Evolutionary conservation across 2,113 vertebrate genomes (phyloP).

Genomic region (Elgaria multicarinata): DNA sequence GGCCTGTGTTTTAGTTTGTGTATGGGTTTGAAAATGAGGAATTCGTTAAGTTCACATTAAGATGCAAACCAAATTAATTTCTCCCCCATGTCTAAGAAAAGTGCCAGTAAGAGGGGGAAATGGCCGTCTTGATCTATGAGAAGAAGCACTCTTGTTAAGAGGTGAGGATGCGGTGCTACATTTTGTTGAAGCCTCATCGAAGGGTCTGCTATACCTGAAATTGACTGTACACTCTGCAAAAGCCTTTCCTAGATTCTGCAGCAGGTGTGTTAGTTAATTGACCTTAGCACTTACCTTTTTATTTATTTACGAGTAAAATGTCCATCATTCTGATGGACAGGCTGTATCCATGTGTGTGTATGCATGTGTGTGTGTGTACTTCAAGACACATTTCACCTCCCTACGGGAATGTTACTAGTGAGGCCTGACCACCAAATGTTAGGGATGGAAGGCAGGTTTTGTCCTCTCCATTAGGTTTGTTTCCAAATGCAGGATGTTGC

Average conservation of each 20-base stretch:
- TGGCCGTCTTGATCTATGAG: no score
- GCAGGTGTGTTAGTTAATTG: neutral
- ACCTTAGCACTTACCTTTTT: neutral
- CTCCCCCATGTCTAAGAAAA: no score
- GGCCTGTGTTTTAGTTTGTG: no score
- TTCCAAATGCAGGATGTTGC: no score
- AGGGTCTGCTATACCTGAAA: neutral
- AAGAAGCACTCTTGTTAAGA: neutral
- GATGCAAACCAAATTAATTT: no score
- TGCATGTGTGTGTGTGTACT: no score
- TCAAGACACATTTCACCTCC: neutral
- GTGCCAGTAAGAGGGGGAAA: no score
- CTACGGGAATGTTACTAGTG: neutral
- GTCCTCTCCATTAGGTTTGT: no score
- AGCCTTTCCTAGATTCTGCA: neutral
- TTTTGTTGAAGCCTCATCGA: neutral
- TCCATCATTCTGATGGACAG: no score
- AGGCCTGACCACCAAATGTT: no score
- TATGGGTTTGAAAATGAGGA: no score
- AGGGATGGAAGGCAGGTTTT: neutral
- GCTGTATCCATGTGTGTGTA: neutral
- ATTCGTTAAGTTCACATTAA: no score
- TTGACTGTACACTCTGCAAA: neutral
- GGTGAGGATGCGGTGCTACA: neutral
- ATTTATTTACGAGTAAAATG: neutral